phyloP scores from a whole-genome alignment of 2,888 invertebrate genomes.

The Dendrolimus houi region DNA sequence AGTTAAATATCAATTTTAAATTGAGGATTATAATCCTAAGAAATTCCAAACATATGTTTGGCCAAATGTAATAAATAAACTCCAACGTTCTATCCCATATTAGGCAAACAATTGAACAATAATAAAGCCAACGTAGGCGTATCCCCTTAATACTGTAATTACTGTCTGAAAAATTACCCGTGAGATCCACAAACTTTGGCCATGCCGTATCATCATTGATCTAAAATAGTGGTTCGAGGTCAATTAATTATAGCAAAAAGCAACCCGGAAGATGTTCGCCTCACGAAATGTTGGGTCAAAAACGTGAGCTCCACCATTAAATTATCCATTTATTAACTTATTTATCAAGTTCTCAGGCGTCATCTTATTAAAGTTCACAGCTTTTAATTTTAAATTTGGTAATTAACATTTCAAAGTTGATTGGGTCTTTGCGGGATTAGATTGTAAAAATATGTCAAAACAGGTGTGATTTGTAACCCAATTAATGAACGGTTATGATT shows the following conservation, averaged over 20 bases:
- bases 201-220: constrained; percentile 31
- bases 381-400: neutral
- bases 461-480: neutral
- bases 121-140: constrained; percentile 15
- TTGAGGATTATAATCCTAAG: too few relatives aligned
- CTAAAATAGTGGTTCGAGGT: constrained; percentile 38
- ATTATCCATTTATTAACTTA: constrained; percentile 6
- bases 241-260: constrained; percentile 50
- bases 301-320: constrained; percentile 45
- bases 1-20: too few relatives aligned
- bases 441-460: neutral
- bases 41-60: too few relatives aligned
- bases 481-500: neutral
- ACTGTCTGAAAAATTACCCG: constrained; percentile 8
- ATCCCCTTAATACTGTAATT: constrained; percentile 19
- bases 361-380: neutral
- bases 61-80: too few relatives aligned
- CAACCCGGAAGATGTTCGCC: constrained; percentile 48
- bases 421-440: neutral
- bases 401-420: neutral
- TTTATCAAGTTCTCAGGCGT: neutral
- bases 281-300: constrained; percentile 34
- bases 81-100: neutral
- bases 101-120: neutral
- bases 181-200: constrained; percentile 31